Evolutionary conservation across 37 sponge, comb jelly and placozoan genomes (phyloP), one percentile per base, ranked within the genome.

Genomic region (Lycopodina hypogea): DNA sequence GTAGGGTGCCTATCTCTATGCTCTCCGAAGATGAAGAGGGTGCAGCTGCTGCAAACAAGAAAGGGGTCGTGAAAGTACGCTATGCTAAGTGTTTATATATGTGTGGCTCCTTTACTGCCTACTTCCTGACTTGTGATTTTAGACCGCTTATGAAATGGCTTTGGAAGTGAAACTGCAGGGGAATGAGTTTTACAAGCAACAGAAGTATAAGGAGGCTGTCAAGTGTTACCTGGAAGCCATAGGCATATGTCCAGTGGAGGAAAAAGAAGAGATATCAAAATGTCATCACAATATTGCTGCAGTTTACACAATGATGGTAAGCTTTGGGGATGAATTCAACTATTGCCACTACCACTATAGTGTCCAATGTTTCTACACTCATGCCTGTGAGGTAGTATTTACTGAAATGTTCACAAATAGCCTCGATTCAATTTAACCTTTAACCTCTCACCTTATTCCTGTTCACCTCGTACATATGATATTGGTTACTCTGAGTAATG

Each of bases 231-330:
- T 79, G 77, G 84, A 91, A 61, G 92, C 87, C 22, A 83, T 91
- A 0, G 21, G 78, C 26, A 34, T 83, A 64, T 83, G 92, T 76
- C 84, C 88, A 23, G 72, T 30, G 0, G 81, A 80, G 1, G 57
- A 74, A 23, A 24, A 65, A 24, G 77, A 62, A 18, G 84, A 86
- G 24, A 61, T 79, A 0, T 83, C 92, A 24, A 78, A 62, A 12
- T 91, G 60, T 75, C 76, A 91, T 71, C 92, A 91, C 71, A 91
- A 91, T 77, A 79, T 91, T 56, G 87, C 88, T 11, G 92, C 92
- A 26, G 79, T 69, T 15, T 79, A 86, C 33, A 87, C 83, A 22
- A 28, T 30, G 30, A 77, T 82, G 83, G 89, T 88, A 53, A 63
- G 76, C 32, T 1, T 35, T 15, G 24, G 42, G 2, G 42, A 39